Evolutionary conservation across 2,113 vertebrate genomes (phyloP).

Genomic region (Leucopsar rothschildi): DNA sequence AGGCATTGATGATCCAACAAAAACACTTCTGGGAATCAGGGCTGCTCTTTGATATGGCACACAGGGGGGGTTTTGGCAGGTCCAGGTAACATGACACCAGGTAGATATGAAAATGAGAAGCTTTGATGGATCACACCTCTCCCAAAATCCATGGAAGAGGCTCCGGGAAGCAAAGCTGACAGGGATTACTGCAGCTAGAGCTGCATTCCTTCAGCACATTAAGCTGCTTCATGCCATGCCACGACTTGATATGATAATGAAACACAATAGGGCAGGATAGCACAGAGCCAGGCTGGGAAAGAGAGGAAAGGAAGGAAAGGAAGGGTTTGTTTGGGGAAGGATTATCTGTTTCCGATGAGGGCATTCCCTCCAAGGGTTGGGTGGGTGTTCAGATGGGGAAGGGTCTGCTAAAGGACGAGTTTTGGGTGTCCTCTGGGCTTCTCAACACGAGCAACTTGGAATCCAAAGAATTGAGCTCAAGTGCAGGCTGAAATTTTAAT

Average conservation of each 20-base stretch:
- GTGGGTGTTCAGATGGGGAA: not conserved
- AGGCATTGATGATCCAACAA: not conserved
- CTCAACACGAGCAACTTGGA: not conserved
- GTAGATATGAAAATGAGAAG: slow-evolving; percentile 2
- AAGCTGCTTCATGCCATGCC: slow-evolving; percentile 31
- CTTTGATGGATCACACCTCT: slow-evolving; percentile 24
- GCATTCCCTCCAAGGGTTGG: not conserved
- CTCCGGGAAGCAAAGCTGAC: not conserved
- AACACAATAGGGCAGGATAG: not conserved
- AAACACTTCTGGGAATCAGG: not conserved
- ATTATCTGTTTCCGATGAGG: slow-evolving; percentile 8
- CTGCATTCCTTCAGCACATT: slow-evolving; percentile 8
- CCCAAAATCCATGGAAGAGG: not conserved
- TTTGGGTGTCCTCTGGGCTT: not conserved
- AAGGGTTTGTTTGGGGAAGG: slow-evolving; percentile 1
- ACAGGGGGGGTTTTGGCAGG: not conserved
- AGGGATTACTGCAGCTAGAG: slow-evolving; percentile 16
- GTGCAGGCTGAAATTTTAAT: slow-evolving; percentile 12
- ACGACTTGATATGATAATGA: slow-evolving; percentile 14
- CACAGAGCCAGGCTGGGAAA: not conserved
- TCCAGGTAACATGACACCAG: not conserved
- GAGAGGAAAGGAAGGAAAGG: not conserved
- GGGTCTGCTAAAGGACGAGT: not conserved
- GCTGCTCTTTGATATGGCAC: not conserved
- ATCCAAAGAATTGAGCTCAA: not conserved